Percentiles rank a stretch among this genome's conserved stretches.
Evolutionary conservation across 2,797 vertebrate species (phyloP).

Genomic region (Acipenser ruthenus): DNA sequence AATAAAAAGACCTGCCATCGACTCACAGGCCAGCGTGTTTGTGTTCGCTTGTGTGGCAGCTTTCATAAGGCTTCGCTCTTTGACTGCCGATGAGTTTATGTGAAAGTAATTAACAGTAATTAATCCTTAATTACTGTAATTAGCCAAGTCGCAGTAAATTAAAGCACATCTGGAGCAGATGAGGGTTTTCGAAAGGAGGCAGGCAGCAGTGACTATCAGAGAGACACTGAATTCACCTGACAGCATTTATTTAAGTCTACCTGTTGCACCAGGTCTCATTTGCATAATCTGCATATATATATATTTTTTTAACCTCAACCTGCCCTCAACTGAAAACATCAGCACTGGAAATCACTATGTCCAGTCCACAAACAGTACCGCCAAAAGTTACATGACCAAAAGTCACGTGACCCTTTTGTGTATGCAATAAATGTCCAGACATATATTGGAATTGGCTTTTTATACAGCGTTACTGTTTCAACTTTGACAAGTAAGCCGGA

Average conservation of each 20-base stretch:
- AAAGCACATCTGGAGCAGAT: constrained; percentile 97
- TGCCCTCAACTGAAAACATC: neutral
- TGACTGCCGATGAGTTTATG: constrained; percentile 96
- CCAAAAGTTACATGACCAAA: neutral
- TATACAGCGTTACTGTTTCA: too few relatives aligned
- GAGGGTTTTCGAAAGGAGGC: constrained; percentile 65
- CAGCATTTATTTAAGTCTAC: constrained; percentile 71
- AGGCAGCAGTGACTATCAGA: constrained; percentile 55
- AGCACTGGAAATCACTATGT: neutral
- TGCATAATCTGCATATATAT: constrained; percentile 42
- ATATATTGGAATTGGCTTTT: too few relatives aligned
- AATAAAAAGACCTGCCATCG: constrained; percentile 28
- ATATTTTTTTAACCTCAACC: constrained; percentile 7
- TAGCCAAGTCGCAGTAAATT: constrained; percentile 99
- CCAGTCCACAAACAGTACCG: neutral
- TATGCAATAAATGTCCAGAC: too few relatives aligned
- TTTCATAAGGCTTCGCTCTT: constrained; percentile 82
- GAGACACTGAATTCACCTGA: constrained; percentile 66
- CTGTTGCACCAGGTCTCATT: constrained; percentile 58
- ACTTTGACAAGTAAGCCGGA: too few relatives aligned
- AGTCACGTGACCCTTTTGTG: too few relatives aligned
- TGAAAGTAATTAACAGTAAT: constrained; percentile 99
- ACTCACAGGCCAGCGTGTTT: constrained; percentile 54
- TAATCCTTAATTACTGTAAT: constrained; percentile 99
- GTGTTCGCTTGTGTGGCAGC: constrained; percentile 73